A percentile compares a stretch with the other conserved stretches of the same genome.
phyloP scores from a whole-genome alignment of 2,797 vertebrate species.

The Acanthiza pusilla region DNA sequence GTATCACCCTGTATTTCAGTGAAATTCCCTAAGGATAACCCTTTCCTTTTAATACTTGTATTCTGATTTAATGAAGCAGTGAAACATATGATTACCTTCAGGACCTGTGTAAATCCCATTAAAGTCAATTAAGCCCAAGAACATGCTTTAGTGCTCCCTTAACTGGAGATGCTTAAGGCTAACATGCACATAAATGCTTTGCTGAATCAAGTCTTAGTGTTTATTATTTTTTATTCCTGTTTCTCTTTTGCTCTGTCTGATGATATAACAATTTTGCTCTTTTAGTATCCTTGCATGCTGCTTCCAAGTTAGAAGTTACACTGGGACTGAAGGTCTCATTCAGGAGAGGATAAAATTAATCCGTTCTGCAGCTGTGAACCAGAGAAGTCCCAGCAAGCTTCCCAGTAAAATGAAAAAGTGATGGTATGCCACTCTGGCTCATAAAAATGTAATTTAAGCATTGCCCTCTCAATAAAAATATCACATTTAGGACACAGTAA shows the following conservation, averaged over 20 bases:
- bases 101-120: slow-evolving; percentile 25
- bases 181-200: neutral
- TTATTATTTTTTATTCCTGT: neutral
- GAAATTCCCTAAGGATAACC: slow-evolving; percentile 10
- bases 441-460: slow-evolving; percentile 62
- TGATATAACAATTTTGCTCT: slow-evolving; percentile 1
- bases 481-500: slow-evolving; percentile 54
- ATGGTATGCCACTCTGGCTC: slow-evolving; percentile 46
- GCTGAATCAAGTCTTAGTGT: neutral
- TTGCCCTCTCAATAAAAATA: slow-evolving; percentile 56
- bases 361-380: slow-evolving; percentile 42
- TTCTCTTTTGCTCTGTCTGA: neutral
- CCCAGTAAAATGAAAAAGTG: slow-evolving; percentile 52
- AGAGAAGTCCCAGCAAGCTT: slow-evolving; percentile 43
- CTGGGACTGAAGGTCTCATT: slow-evolving; percentile 31
- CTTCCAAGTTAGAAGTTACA: slow-evolving; percentile 36
- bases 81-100: slow-evolving; percentile 39
- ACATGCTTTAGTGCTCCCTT: neutral
- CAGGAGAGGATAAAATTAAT: slow-evolving; percentile 60
- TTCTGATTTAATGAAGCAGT: slow-evolving; percentile 33
- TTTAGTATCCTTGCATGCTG: neutral
- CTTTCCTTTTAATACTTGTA: neutral
- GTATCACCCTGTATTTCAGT: neutral
- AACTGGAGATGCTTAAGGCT: neutral
- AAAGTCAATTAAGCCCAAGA: slow-evolving; percentile 17